Base-by-base conservation (phyloP, 2,797 vertebrate genomes). In the Acrocephalus scirpaceus region DNA sequence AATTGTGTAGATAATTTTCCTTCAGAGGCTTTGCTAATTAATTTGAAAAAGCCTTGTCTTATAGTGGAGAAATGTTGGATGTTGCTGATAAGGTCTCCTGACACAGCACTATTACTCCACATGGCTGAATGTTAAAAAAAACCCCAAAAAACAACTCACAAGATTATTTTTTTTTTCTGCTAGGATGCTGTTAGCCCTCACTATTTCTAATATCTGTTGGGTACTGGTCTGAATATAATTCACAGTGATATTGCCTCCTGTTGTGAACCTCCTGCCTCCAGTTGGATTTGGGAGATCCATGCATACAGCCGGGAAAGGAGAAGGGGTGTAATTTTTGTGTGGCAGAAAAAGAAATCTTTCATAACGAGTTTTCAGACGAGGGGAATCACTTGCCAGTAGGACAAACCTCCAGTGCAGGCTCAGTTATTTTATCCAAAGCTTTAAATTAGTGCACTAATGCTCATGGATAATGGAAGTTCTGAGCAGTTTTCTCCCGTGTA, bases 21-120 rank as follows among this genome's bases (percentile, higher is more conserved):
- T 71, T 86, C 22, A 21, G 40, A 57, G 23, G 11, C 26, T 80
- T 72, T 54, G 38, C 72, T 71, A 34, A 88, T 96, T 91, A 34
- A 62, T 90, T 96, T 13, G 32, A 42, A 90, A 81, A 72, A 30
- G 9, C 26, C 44, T 77, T 51, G 53, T 77, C 42, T 69, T 69
- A 19, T 19, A 54, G 17, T 18, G 60, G 57, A 82, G 87, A 53
- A 93, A 51, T 72, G 73, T 17, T 79, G 76, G 10, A n/a, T 48
- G 38, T 94, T 91, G 67, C 45, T 86, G 51, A 51, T 92, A 78
- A 58, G 23, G 51, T 95, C 56, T 93, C 65, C 61, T 86, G 75
- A 58, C 40, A 34, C 19, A 71, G 38, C 44, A 57, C 8, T 66
- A 64, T 89, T 19, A 2, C 14, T 57, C 40, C 14, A 38, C 56